Percentiles rank a stretch among this genome's conserved stretches.
phyloP scores from a whole-genome alignment of 2,113 vertebrate genomes.

The Phaethon lepturus region DNA sequence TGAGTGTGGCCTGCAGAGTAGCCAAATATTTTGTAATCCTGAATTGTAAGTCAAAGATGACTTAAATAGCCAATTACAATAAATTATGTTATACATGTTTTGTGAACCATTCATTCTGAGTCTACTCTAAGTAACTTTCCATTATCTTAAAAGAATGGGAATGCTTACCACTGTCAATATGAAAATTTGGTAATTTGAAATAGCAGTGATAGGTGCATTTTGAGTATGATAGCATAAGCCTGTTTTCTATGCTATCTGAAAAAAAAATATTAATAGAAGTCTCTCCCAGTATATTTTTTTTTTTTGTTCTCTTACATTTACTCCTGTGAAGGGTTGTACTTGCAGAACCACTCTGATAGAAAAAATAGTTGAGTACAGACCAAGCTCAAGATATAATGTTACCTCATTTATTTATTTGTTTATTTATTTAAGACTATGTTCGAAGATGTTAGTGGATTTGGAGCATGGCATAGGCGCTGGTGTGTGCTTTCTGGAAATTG shows the following conservation, averaged over 20 bases:
- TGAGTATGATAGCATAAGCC: neutral
- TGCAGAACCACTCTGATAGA: neutral
- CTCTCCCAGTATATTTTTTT: neutral
- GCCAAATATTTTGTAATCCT: neutral
- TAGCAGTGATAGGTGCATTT: neutral
- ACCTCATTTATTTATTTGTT: neutral
- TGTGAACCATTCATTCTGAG: neutral
- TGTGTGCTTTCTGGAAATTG: conserved; percentile 92
- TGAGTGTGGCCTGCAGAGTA: neutral
- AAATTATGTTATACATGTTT: neutral
- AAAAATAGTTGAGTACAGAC: neutral
- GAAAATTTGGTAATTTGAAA: neutral
- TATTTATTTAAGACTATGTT: conserved; percentile 89
- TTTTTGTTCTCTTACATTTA: neutral
- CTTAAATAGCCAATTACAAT: neutral
- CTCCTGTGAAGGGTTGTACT: neutral
- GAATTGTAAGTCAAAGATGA: neutral
- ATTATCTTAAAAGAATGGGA: neutral
- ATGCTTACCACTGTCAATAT: neutral
- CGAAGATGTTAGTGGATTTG: conserved; percentile 97
- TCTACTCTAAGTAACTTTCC: neutral
- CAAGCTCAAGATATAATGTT: neutral
- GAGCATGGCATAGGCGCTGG: conserved; percentile 96
- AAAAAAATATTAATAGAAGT: neutral
- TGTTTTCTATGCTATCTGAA: neutral